These are phyloP conservation scores for Tamias sibiricus DNA, from an alignment of 2,113 vertebrate genomes.

Conservation along the genomic window DNA sequence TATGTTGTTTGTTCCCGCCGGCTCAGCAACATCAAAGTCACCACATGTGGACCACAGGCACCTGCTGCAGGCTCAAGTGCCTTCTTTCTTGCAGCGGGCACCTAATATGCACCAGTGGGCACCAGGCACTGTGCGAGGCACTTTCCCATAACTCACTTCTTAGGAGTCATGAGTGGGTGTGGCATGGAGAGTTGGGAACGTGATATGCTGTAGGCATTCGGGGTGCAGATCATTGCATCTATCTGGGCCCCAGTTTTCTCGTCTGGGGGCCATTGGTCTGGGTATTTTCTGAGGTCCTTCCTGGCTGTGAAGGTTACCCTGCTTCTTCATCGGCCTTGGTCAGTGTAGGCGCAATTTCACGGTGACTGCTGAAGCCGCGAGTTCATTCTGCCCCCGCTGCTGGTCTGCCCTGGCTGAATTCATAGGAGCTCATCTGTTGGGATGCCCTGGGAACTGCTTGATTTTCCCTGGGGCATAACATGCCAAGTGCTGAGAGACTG, in stretches of 20 bases:
- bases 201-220: fast-evolving
- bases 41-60: not conserved
- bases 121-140: too few species aligned
- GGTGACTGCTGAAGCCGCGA: not conserved
- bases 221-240: not conserved
- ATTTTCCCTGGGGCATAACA: constrained; percentile 25
- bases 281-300: not conserved
- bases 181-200: not conserved
- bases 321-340: not conserved
- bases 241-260: not conserved
- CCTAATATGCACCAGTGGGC: too few species aligned
- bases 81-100: fast-evolving
- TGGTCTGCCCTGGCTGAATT: not conserved
- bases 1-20: not conserved
- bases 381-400: not conserved
- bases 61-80: not conserved
- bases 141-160: not conserved
- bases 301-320: not conserved
- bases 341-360: not conserved
- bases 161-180: not conserved
- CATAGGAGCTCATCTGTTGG: not conserved
- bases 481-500: constrained; percentile 72
- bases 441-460: not conserved
- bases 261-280: not conserved
- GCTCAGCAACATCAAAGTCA: not conserved